Evolutionary conservation across 2,888 invertebrate species (phyloP).

Genomic region (Oxytorus armatus): DNA sequence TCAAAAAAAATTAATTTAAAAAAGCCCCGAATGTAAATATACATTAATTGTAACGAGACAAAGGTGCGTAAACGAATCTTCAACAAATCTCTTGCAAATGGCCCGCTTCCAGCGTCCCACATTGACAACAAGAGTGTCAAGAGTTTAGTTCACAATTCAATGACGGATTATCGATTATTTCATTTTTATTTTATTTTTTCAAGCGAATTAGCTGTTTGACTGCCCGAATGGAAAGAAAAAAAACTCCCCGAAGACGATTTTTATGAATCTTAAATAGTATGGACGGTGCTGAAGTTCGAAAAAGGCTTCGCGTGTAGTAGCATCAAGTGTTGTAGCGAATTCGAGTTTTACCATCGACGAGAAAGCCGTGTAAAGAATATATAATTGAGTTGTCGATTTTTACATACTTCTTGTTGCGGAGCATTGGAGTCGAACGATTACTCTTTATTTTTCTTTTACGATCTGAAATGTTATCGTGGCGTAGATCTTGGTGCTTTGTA

Average conservation of each 20-base stretch:
- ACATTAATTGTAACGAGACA: conserved; percentile 27
- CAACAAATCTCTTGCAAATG: conserved; percentile 20
- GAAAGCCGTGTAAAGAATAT: conserved; percentile 10
- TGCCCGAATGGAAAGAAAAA: conserved; percentile 14
- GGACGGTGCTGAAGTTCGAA: conserved; percentile 53
- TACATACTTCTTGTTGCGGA: too few relatives aligned
- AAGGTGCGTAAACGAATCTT: conserved; percentile 33
- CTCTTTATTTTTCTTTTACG: conserved; percentile 28
- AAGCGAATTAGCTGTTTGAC: conserved; percentile 60
- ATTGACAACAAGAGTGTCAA: conserved; percentile 39
- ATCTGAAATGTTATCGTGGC: conserved; percentile 57
- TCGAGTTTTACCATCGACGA: conserved; percentile 46
- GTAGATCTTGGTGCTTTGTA: conserved; percentile 79
- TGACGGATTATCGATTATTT: conserved; percentile 39
- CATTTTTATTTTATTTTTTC: conserved; percentile 32
- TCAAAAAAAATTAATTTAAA: conserved; percentile 28
- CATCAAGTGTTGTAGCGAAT: conserved; percentile 45
- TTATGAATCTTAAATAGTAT: conserved; percentile 4
- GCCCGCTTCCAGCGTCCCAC: conserved; percentile 43
- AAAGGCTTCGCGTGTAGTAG: conserved; percentile 46
- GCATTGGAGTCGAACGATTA: conserved; percentile 17
- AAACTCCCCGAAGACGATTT: conserved; percentile 19
- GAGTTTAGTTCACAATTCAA: conserved; percentile 46
- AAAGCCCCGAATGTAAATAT: conserved; percentile 15
- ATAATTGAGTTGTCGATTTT: conserved; percentile 4